phyloP scores from a whole-genome alignment of 2,888 invertebrate genomes.

The Meloe dianella region DNA sequence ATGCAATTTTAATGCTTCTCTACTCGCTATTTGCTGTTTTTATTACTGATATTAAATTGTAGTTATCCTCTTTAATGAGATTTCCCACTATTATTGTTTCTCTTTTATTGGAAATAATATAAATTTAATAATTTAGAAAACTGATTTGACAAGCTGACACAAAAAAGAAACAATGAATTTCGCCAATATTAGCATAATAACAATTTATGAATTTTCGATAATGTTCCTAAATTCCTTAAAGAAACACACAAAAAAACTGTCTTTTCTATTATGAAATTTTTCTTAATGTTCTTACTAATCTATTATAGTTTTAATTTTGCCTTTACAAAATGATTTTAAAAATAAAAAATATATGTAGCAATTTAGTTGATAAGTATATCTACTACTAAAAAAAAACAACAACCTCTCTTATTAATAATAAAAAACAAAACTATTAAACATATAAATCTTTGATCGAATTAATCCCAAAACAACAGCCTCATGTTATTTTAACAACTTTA shows the following conservation, averaged over 20 bases:
- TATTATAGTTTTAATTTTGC: slow-evolving; percentile 50
- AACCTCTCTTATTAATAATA: slow-evolving; percentile 53
- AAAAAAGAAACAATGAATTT: slow-evolving; percentile 5
- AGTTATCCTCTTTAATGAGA: slow-evolving; percentile 43
- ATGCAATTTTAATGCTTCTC: slow-evolving; percentile 17
- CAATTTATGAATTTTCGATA: too few species aligned
- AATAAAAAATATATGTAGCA: slow-evolving; percentile 45
- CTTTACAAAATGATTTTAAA: slow-evolving; percentile 45
- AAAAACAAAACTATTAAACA: slow-evolving; percentile 45
- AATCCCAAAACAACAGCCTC: slow-evolving; percentile 2
- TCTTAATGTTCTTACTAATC: slow-evolving; percentile 47
- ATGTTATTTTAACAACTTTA: slow-evolving; percentile 37
- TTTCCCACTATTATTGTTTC: slow-evolving; percentile 23
- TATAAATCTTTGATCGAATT: slow-evolving; percentile 24
- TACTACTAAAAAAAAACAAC: slow-evolving; percentile 31
- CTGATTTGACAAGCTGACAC: neutral
- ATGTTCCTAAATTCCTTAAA: slow-evolving; percentile 33
- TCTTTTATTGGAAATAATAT: slow-evolving; percentile 22
- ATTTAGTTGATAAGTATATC: slow-evolving; percentile 50
- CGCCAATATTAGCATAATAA: slow-evolving; percentile 24
- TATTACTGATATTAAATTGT: slow-evolving; percentile 28
- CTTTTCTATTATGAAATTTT: slow-evolving; percentile 44
- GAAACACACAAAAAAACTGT: neutral
- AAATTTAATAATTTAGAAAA: slow-evolving; percentile 5
- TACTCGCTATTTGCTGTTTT: neutral